Evolutionary conservation across 2,888 invertebrate species (phyloP).

Genomic region (Cheilosia grossa): DNA sequence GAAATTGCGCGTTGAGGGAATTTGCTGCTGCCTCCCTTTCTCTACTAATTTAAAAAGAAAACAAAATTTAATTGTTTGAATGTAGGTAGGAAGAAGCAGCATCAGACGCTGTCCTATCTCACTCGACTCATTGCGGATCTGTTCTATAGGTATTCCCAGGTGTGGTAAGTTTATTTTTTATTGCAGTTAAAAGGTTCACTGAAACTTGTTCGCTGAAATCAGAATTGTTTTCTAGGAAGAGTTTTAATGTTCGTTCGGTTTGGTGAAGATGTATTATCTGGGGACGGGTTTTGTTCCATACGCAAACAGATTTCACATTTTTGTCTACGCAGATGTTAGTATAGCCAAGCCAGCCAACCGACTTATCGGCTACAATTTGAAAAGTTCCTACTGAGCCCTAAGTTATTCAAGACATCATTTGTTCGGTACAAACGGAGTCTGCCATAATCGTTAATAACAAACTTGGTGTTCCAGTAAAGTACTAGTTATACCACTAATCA

Average conservation of each 20-base stretch:
- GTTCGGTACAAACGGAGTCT: too few relatives aligned
- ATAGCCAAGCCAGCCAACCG: too few relatives aligned
- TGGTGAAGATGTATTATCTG: background rate
- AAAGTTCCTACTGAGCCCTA: too few relatives aligned
- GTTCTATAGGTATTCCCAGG: background rate
- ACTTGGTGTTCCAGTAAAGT: too few relatives aligned
- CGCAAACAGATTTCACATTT: too few relatives aligned
- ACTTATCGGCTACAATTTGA: too few relatives aligned
- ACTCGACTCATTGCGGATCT: background rate
- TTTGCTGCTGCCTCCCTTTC: background rate
- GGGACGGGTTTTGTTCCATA: background rate
- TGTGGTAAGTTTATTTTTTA: slow-evolving; percentile 7
- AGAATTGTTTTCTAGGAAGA: background rate
- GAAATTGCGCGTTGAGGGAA: background rate
- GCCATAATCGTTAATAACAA: too few relatives aligned
- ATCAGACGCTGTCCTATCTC: background rate
- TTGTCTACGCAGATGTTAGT: too few relatives aligned
- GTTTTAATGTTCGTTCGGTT: background rate
- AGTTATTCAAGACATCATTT: too few relatives aligned
- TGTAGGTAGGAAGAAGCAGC: background rate
- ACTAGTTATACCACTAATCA: too few relatives aligned
- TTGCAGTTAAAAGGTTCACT: background rate
- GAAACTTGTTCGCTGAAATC: background rate
- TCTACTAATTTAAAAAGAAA: background rate
- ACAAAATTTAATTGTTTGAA: background rate